Percentiles rank a stretch among this genome's conserved stretches.
Conservation (phyloP, 2,113 vertebrate genomes). For the Lycaon pictus region DNA sequence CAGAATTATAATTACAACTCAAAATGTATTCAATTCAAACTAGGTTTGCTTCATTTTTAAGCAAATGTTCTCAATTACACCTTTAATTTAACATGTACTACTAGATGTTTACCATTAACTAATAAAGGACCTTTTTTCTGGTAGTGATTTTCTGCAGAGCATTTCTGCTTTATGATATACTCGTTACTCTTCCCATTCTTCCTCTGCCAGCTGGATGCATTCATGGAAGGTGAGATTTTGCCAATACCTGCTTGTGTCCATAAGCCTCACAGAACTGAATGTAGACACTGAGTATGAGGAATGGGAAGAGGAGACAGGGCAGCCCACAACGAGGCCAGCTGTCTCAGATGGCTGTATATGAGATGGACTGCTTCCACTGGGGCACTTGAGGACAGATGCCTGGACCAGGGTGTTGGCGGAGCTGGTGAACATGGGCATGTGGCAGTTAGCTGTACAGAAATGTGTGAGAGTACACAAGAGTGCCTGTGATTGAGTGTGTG, state of each 20-base stretch:
- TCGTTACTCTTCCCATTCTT: background rate
- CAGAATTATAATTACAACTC: background rate
- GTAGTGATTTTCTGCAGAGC: background rate
- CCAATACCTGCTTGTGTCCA: background rate
- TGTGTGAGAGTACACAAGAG: accelerated
- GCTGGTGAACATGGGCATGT: background rate
- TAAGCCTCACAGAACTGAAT: background rate
- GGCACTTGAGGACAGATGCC: background rate
- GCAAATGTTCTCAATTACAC: background rate
- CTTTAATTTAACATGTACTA: background rate
- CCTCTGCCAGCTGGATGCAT: background rate
- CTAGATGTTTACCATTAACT: background rate
- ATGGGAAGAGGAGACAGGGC: background rate
- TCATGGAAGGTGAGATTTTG: background rate
- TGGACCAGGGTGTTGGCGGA: background rate
- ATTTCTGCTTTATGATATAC: background rate
- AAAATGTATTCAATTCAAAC: background rate
- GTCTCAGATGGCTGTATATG: background rate
- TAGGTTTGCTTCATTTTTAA: slow-evolving; percentile 2
- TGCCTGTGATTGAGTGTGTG: accelerated
- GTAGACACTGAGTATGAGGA: background rate
- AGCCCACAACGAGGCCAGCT: background rate
- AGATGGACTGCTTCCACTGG: background rate
- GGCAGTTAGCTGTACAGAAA: background rate
- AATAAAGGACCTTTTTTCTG: background rate